phyloP scores from a whole-genome alignment of 2,113 vertebrate species.

The Cinclus mexicanus region DNA sequence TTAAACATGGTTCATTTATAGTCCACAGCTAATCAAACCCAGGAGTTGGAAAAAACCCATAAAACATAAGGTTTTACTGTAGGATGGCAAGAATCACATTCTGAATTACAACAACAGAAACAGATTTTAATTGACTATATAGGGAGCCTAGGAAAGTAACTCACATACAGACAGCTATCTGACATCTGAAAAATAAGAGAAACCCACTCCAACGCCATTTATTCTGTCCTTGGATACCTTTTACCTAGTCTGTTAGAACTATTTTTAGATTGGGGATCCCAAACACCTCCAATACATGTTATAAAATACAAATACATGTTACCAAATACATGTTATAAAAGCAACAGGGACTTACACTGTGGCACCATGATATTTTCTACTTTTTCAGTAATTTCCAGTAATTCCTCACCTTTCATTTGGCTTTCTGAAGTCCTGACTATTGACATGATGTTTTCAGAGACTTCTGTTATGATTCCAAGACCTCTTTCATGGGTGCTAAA shows the following conservation, averaged over 20 bases:
- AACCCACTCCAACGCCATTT: neutral
- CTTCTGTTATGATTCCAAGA: neutral
- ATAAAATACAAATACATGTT: neutral
- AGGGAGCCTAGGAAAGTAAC: neutral
- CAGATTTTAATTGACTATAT: neutral
- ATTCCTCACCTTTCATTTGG: neutral
- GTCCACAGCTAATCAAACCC: neutral
- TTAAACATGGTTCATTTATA: neutral
- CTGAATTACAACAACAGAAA: neutral
- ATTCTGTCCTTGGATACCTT: neutral
- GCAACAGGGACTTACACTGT: neutral
- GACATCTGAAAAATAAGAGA: neutral
- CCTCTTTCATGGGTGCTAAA: neutral
- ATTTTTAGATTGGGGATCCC: neutral
- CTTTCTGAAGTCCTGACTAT: neutral
- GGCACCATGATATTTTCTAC: neutral
- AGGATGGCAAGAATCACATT: neutral
- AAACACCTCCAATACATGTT: neutral
- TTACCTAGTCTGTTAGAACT: neutral
- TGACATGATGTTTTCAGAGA: neutral
- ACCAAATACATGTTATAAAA: neutral
- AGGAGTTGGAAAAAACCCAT: neutral
- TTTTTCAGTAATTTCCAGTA: neutral
- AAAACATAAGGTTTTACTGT: neutral
- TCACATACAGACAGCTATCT: neutral